phyloP scores from a whole-genome alignment of 2,888 invertebrate genomes.

The Amorpha juglandis region DNA sequence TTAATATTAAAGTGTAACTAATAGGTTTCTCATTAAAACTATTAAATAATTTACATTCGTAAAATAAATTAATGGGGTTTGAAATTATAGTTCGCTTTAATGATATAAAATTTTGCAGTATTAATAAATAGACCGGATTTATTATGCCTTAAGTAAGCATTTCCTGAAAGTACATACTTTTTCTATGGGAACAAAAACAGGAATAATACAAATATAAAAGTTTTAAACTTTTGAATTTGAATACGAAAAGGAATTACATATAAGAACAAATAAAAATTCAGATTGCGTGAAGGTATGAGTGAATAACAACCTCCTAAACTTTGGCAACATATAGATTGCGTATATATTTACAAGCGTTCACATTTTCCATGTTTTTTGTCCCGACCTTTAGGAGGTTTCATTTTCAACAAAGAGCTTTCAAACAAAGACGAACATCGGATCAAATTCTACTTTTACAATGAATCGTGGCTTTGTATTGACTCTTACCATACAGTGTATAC shows the following conservation, averaged over 20 bases:
- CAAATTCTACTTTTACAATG: conserved; percentile 25
- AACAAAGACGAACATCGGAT: conserved; percentile 22
- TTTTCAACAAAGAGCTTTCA: conserved; percentile 24
- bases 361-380: conserved; percentile 18
- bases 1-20: not conserved
- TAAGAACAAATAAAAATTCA: not conserved
- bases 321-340: not conserved
- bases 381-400: conserved; percentile 1
- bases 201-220: not conserved
- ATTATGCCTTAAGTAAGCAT: too few relatives aligned
- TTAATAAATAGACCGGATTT: too few relatives aligned
- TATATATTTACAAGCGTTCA: conserved; percentile 32
- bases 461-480: conserved; percentile 17
- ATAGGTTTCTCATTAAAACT: not conserved
- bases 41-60: too few relatives aligned
- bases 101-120: too few relatives aligned
- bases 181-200: too few relatives aligned
- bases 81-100: too few relatives aligned
- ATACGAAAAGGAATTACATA: not conserved
- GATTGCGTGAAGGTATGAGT: not conserved
- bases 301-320: not conserved
- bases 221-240: not conserved
- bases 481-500: not conserved
- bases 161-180: too few relatives aligned
- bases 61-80: too few relatives aligned